Evolutionary conservation across 2,113 vertebrate genomes (phyloP).

Genomic region (Phalacrocorax brasilianus): DNA sequence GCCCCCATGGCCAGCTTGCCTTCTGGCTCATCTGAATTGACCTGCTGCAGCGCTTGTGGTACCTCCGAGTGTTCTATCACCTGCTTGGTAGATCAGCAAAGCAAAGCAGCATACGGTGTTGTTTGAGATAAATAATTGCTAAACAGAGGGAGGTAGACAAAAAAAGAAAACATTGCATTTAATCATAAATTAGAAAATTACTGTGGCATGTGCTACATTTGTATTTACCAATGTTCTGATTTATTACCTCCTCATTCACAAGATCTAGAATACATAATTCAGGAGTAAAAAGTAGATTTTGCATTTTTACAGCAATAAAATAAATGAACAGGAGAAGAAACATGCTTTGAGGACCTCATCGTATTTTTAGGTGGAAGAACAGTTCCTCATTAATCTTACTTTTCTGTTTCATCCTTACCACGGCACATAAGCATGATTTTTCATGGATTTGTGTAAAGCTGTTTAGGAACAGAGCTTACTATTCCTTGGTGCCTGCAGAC

Average conservation of each 20-base stretch:
- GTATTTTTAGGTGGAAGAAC: background rate
- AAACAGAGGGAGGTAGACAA: background rate
- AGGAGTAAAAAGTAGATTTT: background rate
- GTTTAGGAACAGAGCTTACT: background rate
- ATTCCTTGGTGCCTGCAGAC: background rate
- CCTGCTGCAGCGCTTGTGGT: background rate
- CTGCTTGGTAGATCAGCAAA: background rate
- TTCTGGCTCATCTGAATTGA: background rate
- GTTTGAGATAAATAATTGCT: background rate
- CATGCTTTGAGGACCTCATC: background rate
- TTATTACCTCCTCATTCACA: background rate
- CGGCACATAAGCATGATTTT: background rate
- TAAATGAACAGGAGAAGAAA: background rate
- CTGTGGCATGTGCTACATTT: background rate
- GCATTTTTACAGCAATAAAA: background rate
- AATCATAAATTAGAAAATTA: background rate
- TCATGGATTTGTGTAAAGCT: background rate
- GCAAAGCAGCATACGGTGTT: background rate
- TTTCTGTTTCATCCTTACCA: background rate
- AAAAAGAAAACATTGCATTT: background rate
- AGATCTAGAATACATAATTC: background rate
- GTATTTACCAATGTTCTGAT: background rate
- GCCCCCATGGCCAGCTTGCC: rapidly evolving
- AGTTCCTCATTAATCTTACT: background rate
- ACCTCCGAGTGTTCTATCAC: background rate